These are phyloP conservation scores for Oenanthe melanoleuca DNA, from an alignment of 2,113 vertebrate species.

Conservation along the genomic window DNA sequence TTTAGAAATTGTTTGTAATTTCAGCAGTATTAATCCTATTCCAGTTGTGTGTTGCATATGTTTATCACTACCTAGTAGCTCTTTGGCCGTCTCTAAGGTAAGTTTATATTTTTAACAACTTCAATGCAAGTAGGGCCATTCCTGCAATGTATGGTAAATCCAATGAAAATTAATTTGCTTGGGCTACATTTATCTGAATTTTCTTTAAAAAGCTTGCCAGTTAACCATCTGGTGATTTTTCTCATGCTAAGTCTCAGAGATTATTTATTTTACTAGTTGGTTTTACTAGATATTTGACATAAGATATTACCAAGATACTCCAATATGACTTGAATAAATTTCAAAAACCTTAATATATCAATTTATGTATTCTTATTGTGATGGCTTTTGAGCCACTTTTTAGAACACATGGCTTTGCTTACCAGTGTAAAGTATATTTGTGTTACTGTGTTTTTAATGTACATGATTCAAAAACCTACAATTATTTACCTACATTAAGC, in stretches of 20 bases:
- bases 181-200: neutral
- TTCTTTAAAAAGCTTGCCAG: neutral
- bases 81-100: neutral
- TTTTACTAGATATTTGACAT: neutral
- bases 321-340: neutral
- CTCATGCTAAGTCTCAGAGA: neutral
- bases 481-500: neutral
- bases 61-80: neutral
- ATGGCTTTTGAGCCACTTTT: neutral
- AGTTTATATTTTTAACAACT: neutral
- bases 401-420: neutral
- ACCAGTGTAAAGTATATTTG: neutral
- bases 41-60: neutral
- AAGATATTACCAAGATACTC: neutral
- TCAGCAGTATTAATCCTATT: neutral
- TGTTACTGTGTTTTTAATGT: neutral
- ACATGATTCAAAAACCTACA: neutral
- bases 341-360: neutral
- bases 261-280: neutral
- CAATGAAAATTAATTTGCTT: neutral
- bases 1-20: neutral
- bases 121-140: neutral
- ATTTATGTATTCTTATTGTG: neutral
- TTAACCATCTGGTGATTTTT: conserved; percentile 6
- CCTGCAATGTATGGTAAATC: neutral